Evolutionary conservation across 2,797 vertebrate genomes (phyloP).

Genomic region (Rachycentron canadum): DNA sequence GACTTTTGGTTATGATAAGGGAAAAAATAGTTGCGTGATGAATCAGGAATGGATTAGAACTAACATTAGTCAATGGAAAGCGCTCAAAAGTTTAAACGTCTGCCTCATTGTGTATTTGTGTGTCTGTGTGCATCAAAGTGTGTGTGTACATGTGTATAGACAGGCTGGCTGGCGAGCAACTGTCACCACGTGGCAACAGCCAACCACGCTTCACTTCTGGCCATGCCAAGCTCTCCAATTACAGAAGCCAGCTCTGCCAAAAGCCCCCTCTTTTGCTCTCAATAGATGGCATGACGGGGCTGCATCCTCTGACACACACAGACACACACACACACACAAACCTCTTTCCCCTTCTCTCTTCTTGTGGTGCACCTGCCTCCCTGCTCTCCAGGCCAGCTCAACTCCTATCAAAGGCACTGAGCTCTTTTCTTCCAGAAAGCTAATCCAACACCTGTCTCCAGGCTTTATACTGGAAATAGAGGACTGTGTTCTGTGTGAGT

Average conservation of each 20-base stretch:
- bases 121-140: slow-evolving; percentile 26
- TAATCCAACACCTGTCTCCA: slow-evolving; percentile 86
- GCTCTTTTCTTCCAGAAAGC: slow-evolving; percentile 82
- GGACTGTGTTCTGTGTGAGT: slow-evolving; percentile 52
- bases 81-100: slow-evolving; percentile 44
- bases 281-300: slow-evolving; percentile 78
- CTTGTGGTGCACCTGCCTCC: slow-evolving; percentile 82
- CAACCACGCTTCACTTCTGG: slow-evolving; percentile 75
- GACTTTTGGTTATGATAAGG: slow-evolving; percentile 3
- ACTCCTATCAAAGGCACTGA: slow-evolving; percentile 82
- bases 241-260: slow-evolving; percentile 77
- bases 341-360: slow-evolving; percentile 55
- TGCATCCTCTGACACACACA: slow-evolving; percentile 70
- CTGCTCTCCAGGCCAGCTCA: slow-evolving; percentile 81
- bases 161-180: slow-evolving; percentile 72
- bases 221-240: slow-evolving; percentile 80
- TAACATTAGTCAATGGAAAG: slow-evolving; percentile 23
- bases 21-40: neutral
- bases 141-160: slow-evolving; percentile 46
- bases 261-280: slow-evolving; percentile 67
- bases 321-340: slow-evolving; percentile 39
- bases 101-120: slow-evolving; percentile 36
- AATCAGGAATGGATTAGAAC: slow-evolving; percentile 23
- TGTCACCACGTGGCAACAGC: slow-evolving; percentile 77
- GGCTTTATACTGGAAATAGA: slow-evolving; percentile 79